Evolutionary conservation across 2,113 vertebrate genomes (phyloP).

Genomic region (Hepsetus odoe): DNA sequence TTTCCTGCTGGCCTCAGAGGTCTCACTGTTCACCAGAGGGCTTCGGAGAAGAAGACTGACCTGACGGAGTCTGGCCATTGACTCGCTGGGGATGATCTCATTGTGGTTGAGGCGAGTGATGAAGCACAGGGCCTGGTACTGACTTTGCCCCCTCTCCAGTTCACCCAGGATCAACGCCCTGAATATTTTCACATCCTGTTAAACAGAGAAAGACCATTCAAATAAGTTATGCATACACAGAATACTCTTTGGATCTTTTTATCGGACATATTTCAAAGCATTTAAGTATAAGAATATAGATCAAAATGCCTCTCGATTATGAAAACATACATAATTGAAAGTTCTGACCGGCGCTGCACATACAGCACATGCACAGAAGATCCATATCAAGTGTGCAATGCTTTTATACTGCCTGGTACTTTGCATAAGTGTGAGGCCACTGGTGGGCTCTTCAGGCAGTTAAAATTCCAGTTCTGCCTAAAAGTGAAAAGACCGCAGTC

Average conservation of each 20-base stretch:
- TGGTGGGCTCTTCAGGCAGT: not conserved
- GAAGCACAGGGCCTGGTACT: conserved; percentile 95
- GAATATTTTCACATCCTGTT: conserved; percentile 95
- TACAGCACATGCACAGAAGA: too few relatives aligned
- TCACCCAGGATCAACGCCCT: conserved; percentile 93
- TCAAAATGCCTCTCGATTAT: too few relatives aligned
- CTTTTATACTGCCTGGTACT: not conserved
- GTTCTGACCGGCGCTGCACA: too few relatives aligned
- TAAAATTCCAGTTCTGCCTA: conserved; percentile 5
- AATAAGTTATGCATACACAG: too few relatives aligned
- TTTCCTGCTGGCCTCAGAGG: not conserved
- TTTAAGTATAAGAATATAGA: too few relatives aligned
- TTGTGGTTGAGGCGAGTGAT: conserved; percentile 87
- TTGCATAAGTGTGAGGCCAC: not conserved
- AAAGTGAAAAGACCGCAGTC: conserved; percentile 12
- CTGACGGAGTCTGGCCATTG: conserved; percentile 96
- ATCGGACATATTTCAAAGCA: too few relatives aligned
- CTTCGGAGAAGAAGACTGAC: conserved; percentile 60
- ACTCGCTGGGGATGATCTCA: conserved; percentile 97
- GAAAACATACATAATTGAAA: too few relatives aligned
- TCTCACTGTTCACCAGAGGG: not conserved
- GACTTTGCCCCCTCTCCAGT: conserved; percentile 93
- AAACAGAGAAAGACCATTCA: not conserved
- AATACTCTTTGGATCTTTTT: too few relatives aligned
- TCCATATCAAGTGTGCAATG: not conserved